Evolutionary conservation across 2,113 vertebrate genomes (phyloP).

Genomic region (Chinchilla lanigera): DNA sequence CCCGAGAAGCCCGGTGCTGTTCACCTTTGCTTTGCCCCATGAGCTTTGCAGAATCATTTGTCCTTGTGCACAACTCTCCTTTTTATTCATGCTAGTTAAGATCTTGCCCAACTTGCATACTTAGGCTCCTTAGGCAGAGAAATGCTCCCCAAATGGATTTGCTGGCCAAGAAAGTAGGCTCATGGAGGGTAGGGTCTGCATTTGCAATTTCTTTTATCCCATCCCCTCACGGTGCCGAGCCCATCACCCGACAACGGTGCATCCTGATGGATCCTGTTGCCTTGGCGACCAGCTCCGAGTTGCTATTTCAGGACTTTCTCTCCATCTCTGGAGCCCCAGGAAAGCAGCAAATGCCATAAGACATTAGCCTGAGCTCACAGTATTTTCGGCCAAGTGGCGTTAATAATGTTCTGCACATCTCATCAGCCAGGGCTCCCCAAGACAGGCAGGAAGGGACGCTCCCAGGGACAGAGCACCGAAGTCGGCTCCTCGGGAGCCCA

Average conservation of each 20-base stretch:
- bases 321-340: conserved; percentile 73
- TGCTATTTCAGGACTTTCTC: conserved; percentile 76
- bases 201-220: not conserved
- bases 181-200: conserved; percentile 39
- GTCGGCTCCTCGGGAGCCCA: not conserved
- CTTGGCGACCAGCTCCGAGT: conserved; percentile 67
- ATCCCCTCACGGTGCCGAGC: not conserved
- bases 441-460: not conserved
- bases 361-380: conserved; percentile 61
- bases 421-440: conserved; percentile 44
- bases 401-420: conserved; percentile 47
- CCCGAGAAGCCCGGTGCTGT: not conserved
- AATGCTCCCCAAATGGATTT: not conserved
- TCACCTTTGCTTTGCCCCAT: not conserved
- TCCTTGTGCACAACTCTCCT: not conserved
- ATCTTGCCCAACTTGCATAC: not conserved
- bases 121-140: not conserved
- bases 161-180: conserved; percentile 65
- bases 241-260: not conserved
- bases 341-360: conserved; percentile 73
- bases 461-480: not conserved
- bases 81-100: not conserved
- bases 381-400: conserved; percentile 50
- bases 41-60: not conserved
- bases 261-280: conserved; percentile 72